Conservation (phyloP, 2,888 invertebrate species). For the Patella pellucida region DNA sequence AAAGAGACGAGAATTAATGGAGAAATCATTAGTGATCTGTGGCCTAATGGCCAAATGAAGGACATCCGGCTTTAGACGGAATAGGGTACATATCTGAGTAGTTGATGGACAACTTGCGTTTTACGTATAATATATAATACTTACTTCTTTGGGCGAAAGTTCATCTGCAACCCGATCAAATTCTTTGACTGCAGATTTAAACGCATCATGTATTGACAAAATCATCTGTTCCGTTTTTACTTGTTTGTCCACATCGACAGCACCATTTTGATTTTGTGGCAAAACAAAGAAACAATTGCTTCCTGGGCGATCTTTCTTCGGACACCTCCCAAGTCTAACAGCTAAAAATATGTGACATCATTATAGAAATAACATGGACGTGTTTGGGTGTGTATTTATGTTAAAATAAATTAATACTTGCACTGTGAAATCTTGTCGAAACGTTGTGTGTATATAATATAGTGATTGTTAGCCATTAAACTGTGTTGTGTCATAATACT, state of each 20-base stretch:
- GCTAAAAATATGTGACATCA: slow-evolving; percentile 37
- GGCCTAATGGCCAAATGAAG: no score
- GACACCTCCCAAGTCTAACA: slow-evolving; percentile 62
- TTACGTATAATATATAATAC: background rate
- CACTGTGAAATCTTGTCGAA: no score
- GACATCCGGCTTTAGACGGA: no score
- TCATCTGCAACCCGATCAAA: slow-evolving; percentile 42
- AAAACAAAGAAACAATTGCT: slow-evolving; percentile 60
- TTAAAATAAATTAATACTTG: no score
- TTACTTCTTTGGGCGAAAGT: slow-evolving; percentile 31
- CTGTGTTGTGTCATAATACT: no score
- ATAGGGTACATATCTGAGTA: no score
- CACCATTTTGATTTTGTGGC: slow-evolving; percentile 54
- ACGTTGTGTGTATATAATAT: no score
- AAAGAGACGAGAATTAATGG: no score
- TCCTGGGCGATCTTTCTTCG: slow-evolving; percentile 62
- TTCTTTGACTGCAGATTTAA: slow-evolving; percentile 47
- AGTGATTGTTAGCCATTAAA: no score
- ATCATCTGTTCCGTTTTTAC: slow-evolving; percentile 64
- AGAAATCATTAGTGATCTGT: no score
- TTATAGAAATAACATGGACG: no score
- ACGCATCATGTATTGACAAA: slow-evolving; percentile 62
- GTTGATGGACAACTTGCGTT: background rate
- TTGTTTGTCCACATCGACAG: slow-evolving; percentile 59
- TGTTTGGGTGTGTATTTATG: no score